phyloP scores from a whole-genome alignment of 2,888 invertebrate genomes.

The Eristalis arbustorum region DNA sequence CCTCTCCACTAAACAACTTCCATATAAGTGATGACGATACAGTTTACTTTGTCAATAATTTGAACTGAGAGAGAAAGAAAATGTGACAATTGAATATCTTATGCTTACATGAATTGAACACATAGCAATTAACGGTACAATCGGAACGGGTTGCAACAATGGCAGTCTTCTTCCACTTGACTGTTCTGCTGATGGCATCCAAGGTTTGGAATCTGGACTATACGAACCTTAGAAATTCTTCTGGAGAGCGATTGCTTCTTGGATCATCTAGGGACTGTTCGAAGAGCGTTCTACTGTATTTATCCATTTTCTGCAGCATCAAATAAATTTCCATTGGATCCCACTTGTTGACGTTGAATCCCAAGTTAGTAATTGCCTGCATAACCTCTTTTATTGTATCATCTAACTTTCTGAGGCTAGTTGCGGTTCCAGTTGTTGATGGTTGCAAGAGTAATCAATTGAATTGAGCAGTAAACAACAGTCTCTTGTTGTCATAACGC shows the following conservation, averaged over 20 bases:
- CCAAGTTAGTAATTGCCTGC: too few species aligned
- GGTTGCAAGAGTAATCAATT: too few species aligned
- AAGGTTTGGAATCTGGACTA: conserved; percentile 9
- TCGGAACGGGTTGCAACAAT: not conserved
- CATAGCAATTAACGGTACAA: not conserved
- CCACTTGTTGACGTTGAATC: too few species aligned
- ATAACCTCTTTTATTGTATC: too few species aligned
- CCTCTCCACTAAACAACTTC: too few species aligned
- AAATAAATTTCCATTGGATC: not conserved
- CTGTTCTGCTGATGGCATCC: not conserved
- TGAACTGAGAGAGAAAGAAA: conserved; percentile 10
- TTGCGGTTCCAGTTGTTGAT: too few species aligned
- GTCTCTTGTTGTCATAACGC: too few species aligned
- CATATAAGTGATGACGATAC: too few species aligned
- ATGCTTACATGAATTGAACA: not conserved
- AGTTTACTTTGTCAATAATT: too few species aligned
- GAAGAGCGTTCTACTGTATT: conserved; percentile 9
- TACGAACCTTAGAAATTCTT: not conserved
- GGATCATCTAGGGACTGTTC: conserved; percentile 19
- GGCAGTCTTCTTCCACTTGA: not conserved
- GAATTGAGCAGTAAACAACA: too few species aligned
- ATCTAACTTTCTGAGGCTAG: too few species aligned
- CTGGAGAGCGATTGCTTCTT: not conserved
- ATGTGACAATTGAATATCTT: not conserved
- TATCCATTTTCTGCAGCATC: conserved; percentile 6